phyloP scores from a whole-genome alignment of 1,140 invertebrate genomes.

The Drosophila bifasciata region DNA sequence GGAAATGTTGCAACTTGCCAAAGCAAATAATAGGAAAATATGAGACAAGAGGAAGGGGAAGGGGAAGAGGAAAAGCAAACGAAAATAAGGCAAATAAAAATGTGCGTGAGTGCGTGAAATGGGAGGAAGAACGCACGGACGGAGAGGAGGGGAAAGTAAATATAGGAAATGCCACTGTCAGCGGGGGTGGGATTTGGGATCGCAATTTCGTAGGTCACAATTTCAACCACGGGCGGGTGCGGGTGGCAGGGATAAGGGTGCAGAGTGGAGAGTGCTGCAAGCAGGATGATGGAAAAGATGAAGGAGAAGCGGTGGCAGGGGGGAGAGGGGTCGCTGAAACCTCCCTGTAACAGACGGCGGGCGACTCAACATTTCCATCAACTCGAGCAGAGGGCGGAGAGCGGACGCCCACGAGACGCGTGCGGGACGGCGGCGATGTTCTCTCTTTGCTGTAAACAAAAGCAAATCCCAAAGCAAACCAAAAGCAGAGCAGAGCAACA shows the following conservation, averaged over 20 bases:
- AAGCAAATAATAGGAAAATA: constrained; percentile 52
- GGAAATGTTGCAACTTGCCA: constrained; percentile 63
- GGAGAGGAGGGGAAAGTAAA: neutral
- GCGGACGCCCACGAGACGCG: no score
- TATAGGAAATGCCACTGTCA: constrained; percentile 29
- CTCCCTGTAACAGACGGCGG: constrained; percentile 35
- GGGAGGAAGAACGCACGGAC: constrained; percentile 40
- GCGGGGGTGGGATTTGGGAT: constrained; percentile 38
- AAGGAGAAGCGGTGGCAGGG: constrained; percentile 5
- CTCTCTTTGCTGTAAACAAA: constrained; percentile 34
- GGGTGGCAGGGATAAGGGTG: constrained; percentile 38
- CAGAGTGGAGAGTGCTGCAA: constrained; percentile 2
- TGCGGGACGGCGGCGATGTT: no score
- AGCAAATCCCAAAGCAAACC: constrained; percentile 9
- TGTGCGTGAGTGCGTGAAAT: constrained; percentile 53
- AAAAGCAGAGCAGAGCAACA: constrained; percentile 54
- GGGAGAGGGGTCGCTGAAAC: constrained; percentile 21
- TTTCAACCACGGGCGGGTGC: constrained; percentile 71
- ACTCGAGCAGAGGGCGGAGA: neutral
- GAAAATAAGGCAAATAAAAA: constrained; percentile 48
- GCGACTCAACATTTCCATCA: constrained; percentile 32
- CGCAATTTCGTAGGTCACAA: constrained; percentile 55
- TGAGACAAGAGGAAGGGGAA: constrained; percentile 37
- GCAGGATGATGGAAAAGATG: constrained; percentile 31
- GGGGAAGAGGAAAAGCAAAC: constrained; percentile 39